A percentile compares a stretch with the other conserved stretches of the same genome.
Evolutionary conservation across 2,113 vertebrate genomes (phyloP).

Genomic region (Cranoglanis bouderius): DNA sequence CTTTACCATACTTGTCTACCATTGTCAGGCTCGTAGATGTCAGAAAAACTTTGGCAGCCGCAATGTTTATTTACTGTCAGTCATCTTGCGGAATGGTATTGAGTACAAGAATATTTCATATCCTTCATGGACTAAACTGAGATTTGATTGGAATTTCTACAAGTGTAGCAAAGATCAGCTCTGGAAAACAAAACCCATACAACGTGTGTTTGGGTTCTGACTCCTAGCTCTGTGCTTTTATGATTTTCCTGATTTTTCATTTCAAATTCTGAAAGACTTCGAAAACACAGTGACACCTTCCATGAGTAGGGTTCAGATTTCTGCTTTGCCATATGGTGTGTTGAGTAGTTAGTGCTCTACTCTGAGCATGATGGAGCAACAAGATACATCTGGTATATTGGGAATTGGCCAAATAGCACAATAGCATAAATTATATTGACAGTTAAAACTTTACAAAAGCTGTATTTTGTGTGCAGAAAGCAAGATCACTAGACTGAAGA

Average conservation of each 20-base stretch:
- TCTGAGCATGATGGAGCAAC: background rate
- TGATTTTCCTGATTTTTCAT: background rate
- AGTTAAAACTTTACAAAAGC: background rate
- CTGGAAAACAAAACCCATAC: background rate
- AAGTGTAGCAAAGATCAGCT: background rate
- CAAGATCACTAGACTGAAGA: constrained; percentile 32
- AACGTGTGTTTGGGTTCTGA: background rate
- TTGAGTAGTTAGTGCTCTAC: background rate
- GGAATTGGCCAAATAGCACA: background rate
- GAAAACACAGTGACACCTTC: background rate
- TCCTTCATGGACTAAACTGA: background rate
- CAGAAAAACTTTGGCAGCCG: background rate
- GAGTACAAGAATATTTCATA: background rate
- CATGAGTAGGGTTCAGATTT: background rate
- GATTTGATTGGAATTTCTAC: background rate
- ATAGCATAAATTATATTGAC: background rate
- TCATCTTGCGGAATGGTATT: background rate
- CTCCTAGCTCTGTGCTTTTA: background rate
- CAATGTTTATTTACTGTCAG: constrained; percentile 18
- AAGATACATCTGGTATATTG: background rate
- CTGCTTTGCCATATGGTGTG: background rate
- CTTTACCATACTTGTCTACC: constrained; percentile 15
- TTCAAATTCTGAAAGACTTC: background rate
- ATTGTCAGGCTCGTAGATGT: constrained; percentile 6
- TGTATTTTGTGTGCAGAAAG: constrained; percentile 24